A percentile compares a stretch with the other conserved stretches of the same genome.
These are phyloP conservation scores for Psilanteris sp. DNA, from an alignment of 1,140 invertebrate species.

Conservation along the genomic window DNA sequence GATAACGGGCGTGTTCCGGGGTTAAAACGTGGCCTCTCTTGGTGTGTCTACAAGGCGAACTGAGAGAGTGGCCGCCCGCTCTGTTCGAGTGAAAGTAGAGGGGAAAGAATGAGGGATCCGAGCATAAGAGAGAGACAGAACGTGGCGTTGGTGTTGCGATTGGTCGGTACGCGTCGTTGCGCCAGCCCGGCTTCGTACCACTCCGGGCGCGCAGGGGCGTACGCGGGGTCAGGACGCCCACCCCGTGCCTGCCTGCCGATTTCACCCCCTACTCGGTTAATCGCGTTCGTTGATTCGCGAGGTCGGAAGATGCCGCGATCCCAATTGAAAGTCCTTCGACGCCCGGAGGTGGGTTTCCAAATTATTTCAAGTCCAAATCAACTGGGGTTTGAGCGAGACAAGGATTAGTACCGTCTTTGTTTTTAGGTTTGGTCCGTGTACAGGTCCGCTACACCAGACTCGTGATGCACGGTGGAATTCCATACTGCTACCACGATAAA, in stretches of 20 bases:
- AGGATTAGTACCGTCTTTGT: background rate
- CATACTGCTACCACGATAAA: too few species aligned
- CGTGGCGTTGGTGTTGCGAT: constrained; percentile 49
- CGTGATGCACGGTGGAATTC: too few species aligned
- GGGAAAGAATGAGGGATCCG: constrained; percentile 46
- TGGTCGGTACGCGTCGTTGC: constrained; percentile 53
- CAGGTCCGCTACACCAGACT: too few species aligned
- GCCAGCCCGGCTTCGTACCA: constrained; percentile 54
- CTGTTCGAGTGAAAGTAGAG: constrained; percentile 26
- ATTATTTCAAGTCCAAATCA: constrained; percentile 47
- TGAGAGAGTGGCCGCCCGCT: constrained; percentile 46
- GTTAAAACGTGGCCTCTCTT: constrained; percentile 39
- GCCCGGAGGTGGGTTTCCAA: constrained; percentile 44
- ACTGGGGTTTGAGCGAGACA: constrained; percentile 1
- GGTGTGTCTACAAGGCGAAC: constrained; percentile 46
- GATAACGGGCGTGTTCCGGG: constrained; percentile 42
- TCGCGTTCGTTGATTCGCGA: constrained; percentile 64
- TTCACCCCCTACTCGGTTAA: constrained; percentile 66
- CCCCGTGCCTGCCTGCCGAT: constrained; percentile 61
- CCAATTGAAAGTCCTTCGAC: constrained; percentile 55
- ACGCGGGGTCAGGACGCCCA: constrained; percentile 69
- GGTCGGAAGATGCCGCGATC: constrained; percentile 49
- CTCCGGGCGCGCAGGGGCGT: constrained; percentile 69
- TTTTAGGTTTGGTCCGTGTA: too few species aligned
- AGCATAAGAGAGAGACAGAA: constrained; percentile 23